These are phyloP conservation scores for Leptocoma aspasia DNA, from an alignment of 2,113 vertebrate species.

Conservation along the genomic window DNA sequence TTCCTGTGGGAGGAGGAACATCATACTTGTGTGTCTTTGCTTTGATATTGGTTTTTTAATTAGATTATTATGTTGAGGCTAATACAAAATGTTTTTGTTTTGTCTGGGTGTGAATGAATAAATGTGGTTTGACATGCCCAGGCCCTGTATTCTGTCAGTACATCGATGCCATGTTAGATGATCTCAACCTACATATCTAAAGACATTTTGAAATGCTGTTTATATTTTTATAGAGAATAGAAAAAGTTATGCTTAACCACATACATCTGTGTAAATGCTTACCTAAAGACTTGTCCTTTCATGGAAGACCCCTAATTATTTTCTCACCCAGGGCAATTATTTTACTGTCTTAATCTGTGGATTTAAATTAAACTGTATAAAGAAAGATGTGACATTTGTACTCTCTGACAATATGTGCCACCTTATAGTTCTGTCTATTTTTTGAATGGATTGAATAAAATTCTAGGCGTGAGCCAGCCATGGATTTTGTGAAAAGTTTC, in stretches of 20 bases:
- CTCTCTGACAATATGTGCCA: slow-evolving; percentile 47
- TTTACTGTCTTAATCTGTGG: slow-evolving; percentile 47
- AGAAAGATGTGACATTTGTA: slow-evolving; percentile 46
- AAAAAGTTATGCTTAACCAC: slow-evolving; percentile 48
- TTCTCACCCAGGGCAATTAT: slow-evolving; percentile 18
- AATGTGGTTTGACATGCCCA: not conserved
- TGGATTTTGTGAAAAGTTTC: not conserved
- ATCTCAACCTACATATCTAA: not conserved
- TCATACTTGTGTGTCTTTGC: not conserved
- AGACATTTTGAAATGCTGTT: slow-evolving; percentile 41
- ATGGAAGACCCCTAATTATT: not conserved
- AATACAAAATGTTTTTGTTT: not conserved
- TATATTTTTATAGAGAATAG: slow-evolving; percentile 73
- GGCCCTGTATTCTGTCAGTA: not conserved
- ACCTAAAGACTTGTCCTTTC: slow-evolving; percentile 34
- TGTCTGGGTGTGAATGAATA: not conserved
- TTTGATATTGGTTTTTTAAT: not conserved
- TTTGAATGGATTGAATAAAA: slow-evolving; percentile 72
- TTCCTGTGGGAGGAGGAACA: not conserved
- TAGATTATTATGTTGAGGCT: not conserved
- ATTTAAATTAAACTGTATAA: slow-evolving; percentile 47
- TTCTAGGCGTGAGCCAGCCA: slow-evolving; percentile 27
- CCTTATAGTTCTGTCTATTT: slow-evolving; percentile 62
- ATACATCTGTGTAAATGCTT: slow-evolving; percentile 28
- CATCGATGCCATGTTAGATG: not conserved